These are phyloP conservation scores for Microchirus variegatus DNA, from an alignment of 2,797 vertebrate genomes.

Conservation along the genomic window DNA sequence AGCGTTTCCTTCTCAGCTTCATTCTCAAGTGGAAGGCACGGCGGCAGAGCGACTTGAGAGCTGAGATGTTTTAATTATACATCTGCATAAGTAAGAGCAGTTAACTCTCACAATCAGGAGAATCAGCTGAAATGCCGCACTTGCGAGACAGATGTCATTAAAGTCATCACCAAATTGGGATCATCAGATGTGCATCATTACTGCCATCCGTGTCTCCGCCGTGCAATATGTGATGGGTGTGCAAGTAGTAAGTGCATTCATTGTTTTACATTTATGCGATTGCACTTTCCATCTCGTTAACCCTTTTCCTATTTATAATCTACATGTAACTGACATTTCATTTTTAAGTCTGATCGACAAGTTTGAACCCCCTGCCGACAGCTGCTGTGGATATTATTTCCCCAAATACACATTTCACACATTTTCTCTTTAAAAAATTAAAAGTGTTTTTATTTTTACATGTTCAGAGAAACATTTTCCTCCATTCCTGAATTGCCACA, in stretches of 20 bases:
- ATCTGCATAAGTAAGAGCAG: constrained; percentile 57
- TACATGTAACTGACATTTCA: too few species aligned
- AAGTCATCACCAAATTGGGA: constrained; percentile 39
- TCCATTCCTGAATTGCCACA: too few species aligned
- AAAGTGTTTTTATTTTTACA: too few species aligned
- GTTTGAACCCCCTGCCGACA: too few species aligned
- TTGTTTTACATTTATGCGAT: background rate
- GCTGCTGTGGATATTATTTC: too few species aligned
- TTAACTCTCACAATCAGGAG: constrained; percentile 50
- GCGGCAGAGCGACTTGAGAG: constrained; percentile 55
- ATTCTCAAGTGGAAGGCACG: constrained; percentile 43
- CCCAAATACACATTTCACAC: too few species aligned
- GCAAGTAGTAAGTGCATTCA: background rate
- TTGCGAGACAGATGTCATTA: constrained; percentile 55
- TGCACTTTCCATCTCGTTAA: background rate
- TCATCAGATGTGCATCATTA: constrained; percentile 39
- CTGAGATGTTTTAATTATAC: constrained; percentile 52
- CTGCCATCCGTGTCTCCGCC: constrained; percentile 12
- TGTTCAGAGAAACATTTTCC: too few species aligned
- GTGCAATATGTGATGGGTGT: constrained; percentile 24
- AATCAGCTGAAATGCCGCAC: constrained; percentile 40
- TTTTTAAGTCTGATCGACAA: too few species aligned
- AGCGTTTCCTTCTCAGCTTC: constrained; percentile 34
- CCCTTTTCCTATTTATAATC: too few species aligned
- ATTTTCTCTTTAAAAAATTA: too few species aligned